A percentile compares a stretch with the other conserved stretches of the same genome.
Evolutionary conservation across 2,113 vertebrate genomes (phyloP).

Genomic region (Tupaia chinensis): DNA sequence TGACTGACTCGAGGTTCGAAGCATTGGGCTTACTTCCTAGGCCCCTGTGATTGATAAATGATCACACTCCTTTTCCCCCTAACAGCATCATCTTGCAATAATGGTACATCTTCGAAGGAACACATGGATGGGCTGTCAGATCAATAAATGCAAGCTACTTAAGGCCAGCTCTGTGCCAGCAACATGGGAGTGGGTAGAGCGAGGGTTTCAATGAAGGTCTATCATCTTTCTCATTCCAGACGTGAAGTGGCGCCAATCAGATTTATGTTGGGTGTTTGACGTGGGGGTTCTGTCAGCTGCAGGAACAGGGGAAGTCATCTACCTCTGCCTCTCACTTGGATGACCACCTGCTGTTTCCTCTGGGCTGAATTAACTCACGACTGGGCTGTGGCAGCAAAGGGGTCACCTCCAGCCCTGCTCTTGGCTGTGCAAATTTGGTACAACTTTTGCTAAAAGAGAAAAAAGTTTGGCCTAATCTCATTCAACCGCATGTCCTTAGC

Average conservation of each 20-base stretch:
- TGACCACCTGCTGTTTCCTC: slow-evolving; percentile 48
- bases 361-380: slow-evolving; percentile 31
- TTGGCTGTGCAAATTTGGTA: background rate
- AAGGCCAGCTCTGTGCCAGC: slow-evolving; percentile 73
- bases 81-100: slow-evolving; percentile 76
- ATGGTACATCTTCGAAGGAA: slow-evolving; percentile 81
- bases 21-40: background rate
- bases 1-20: slow-evolving; percentile 8
- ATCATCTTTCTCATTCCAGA: slow-evolving; percentile 63
- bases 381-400: background rate
- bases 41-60: slow-evolving; percentile 68
- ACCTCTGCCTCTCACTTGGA: slow-evolving; percentile 25
- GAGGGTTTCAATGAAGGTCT: slow-evolving; percentile 59
- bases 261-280: slow-evolving; percentile 76
- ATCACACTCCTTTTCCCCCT: slow-evolving; percentile 56
- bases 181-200: slow-evolving; percentile 75
- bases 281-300: slow-evolving; percentile 20
- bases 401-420: background rate
- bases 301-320: slow-evolving; percentile 64
- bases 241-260: slow-evolving; percentile 54
- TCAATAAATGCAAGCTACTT: slow-evolving; percentile 79
- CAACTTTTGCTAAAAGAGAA: background rate
- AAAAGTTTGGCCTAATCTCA: background rate
- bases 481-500: background rate
- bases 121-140: slow-evolving; percentile 75